phyloP scores from a whole-genome alignment of 2,797 vertebrate genomes.

The Selene dorsalis region DNA sequence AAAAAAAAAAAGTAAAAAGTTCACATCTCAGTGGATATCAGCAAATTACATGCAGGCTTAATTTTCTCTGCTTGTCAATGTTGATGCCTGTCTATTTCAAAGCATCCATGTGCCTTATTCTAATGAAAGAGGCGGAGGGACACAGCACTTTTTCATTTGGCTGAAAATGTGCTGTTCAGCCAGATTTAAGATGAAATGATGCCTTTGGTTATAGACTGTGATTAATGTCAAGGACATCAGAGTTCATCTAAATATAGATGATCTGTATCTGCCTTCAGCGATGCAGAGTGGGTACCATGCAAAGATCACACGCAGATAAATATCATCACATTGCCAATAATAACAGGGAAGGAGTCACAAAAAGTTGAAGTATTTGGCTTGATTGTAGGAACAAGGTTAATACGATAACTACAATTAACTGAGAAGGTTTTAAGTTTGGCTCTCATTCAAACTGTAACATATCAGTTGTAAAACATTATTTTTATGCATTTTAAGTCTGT shows the following conservation, averaged over 20 bases:
- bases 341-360: constrained; percentile 33
- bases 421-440: neutral
- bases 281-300: constrained; percentile 60
- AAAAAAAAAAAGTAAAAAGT: constrained; percentile 49
- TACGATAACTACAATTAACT: neutral
- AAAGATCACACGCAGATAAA: constrained; percentile 58
- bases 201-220: constrained; percentile 77
- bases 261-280: constrained; percentile 55
- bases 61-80: constrained; percentile 73
- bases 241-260: constrained; percentile 78
- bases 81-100: constrained; percentile 77
- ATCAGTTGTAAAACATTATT: neutral
- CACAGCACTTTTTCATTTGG: constrained; percentile 74
- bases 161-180: constrained; percentile 69
- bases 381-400: constrained; percentile 5
- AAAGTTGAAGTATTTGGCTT: constrained; percentile 24
- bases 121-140: constrained; percentile 78
- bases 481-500: neutral
- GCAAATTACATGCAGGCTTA: constrained; percentile 79
- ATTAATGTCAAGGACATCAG: constrained; percentile 81
- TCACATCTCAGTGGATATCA: constrained; percentile 65
- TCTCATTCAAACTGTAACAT: neutral
- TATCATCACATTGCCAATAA: constrained; percentile 50
- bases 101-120: constrained; percentile 71
- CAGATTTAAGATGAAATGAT: constrained; percentile 83